Base-by-base conservation (phyloP, 2,888 invertebrate genomes). In the Nemotelus pantherinus region DNA sequence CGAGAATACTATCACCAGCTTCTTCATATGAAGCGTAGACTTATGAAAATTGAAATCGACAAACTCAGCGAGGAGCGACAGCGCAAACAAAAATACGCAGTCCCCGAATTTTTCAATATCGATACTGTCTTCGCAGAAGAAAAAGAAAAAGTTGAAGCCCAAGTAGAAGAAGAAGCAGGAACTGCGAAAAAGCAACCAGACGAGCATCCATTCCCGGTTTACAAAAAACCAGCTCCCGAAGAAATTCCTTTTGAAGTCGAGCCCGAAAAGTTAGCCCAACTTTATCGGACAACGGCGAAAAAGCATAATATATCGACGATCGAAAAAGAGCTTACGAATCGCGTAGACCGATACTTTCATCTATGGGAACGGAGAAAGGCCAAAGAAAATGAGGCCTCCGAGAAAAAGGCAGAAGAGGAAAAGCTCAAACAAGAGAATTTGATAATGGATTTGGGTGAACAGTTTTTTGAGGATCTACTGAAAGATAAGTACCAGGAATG, bases 1-100 rank as follows among this genome's bases (percentile, higher is more conserved):
- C 80, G 82, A 48, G 83, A 84, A 60, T 87, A 85, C 75, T 82
- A 84, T 65, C 82, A 82, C n/a, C 81, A 86, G 2, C 79, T 82
- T 2, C 84, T 86, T 0, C 83, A 82, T 41, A 84, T 86, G 83
- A 82, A 84, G 3, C 82, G 86, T 0, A 83, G 82, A 3, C 81
- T 80, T 6, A 80, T 83, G 0, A 83, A 84, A 48, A 80, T 78
- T 2, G 77, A 82, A 55, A 84, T 83, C 0, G 67, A 77, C 1
- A 81, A 80, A 2, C 83, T 85, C 2, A 83, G 84, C 58, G 79
- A 81, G 0, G 82, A 84, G 39, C 50, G 84, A n/a, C 82, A 84
- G 3, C 76, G 50, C 2, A 76, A 80, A 2, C 83, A 85, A 58
- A 82, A 84, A 5, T 77, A 84, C 72, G 82, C 82, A 0, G 78